phyloP scores from a whole-genome alignment of 1,140 invertebrate species.

The Venustaconcha ellipsiformis region DNA sequence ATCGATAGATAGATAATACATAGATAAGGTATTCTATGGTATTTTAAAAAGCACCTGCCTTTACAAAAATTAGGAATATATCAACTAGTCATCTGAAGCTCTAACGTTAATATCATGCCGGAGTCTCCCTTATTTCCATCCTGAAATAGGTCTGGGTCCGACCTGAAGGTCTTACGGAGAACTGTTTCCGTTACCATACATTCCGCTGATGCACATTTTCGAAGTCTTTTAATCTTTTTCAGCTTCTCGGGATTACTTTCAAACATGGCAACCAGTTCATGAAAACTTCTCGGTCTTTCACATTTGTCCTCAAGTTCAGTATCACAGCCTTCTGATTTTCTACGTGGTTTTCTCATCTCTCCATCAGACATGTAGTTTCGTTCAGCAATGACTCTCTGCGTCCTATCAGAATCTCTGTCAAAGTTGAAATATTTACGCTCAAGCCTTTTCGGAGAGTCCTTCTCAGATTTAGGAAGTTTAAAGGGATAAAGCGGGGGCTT shows the following conservation, averaged over 20 bases:
- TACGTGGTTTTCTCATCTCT: constrained; percentile 1
- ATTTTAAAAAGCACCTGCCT: too few species aligned
- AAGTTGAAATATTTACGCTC: constrained; percentile 5
- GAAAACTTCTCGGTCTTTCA: constrained; percentile 60
- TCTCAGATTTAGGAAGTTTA: neutral
- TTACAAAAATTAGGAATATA: too few species aligned
- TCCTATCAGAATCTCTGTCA: neutral
- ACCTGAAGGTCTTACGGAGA: constrained; percentile 45
- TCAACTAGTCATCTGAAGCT: too few species aligned
- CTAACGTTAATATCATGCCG: too few species aligned
- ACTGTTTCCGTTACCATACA: constrained; percentile 40
- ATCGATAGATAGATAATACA: too few species aligned
- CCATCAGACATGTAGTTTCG: neutral
- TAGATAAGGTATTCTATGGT: too few species aligned
- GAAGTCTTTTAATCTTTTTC: constrained; percentile 33
- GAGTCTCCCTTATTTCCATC: too few species aligned
- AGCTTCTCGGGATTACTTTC: constrained; percentile 42
- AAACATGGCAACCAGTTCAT: constrained; percentile 56
- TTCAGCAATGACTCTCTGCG: neutral
- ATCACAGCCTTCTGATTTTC: constrained; percentile 13
- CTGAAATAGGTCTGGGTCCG: constrained; percentile 44
- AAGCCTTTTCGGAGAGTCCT: neutral
- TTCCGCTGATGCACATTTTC: constrained; percentile 57
- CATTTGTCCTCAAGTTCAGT: constrained; percentile 16
- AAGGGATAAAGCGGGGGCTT: constrained; percentile 45